Base-by-base conservation (phyloP, 2,113 vertebrate genomes). In the Mastomys natalensis region DNA sequence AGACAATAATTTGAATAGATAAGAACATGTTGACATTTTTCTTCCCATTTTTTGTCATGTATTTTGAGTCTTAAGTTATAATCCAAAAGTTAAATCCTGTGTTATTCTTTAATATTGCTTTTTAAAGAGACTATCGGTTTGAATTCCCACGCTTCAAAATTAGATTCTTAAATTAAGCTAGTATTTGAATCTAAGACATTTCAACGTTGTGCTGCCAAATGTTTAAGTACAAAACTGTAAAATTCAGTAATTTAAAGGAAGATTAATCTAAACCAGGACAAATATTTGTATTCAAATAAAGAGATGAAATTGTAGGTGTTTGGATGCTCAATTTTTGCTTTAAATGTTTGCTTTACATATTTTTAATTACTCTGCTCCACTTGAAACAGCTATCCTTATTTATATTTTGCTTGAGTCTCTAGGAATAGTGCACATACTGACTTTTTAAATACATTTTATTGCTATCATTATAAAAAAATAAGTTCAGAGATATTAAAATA, bases 251-350 rank as follows among this genome's bases (percentile, higher is more conserved):
- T 58, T 80, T 66, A 89, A 81, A 97, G 21, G 72, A 90, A 73
- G 9, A 19, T 70, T 89, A 40, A 89, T 68, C 17, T 93, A 87
- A 93, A 53, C 74, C 4, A 64, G 89, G 68, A 8, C 21, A 84
- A 89, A 76, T 93, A 74, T 53, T 94, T 93, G 13, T 87, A 74
- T 60, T 77, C 2, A 76, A 89, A 53, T 53, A 31, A 87, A 77
- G 72, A n/a, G 3, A 68, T 73, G 51, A 78, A 64, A 73, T 3
- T 88, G 5, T 86, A 34, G 31, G 66, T 7, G 60, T 72, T 95
- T 91, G 68, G 74, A 91, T 62, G 73, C 4, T 22, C 40, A 66
- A 64, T 96, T n/a, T 94, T 89, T 96, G 22, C 37, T 89, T 64
- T 37, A 43, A 45, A 26, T 89, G 3, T 58, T 91, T 95, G 15